Evolutionary conservation across 2,888 invertebrate genomes (phyloP).

Genomic region (Atethmia centrago): DNA sequence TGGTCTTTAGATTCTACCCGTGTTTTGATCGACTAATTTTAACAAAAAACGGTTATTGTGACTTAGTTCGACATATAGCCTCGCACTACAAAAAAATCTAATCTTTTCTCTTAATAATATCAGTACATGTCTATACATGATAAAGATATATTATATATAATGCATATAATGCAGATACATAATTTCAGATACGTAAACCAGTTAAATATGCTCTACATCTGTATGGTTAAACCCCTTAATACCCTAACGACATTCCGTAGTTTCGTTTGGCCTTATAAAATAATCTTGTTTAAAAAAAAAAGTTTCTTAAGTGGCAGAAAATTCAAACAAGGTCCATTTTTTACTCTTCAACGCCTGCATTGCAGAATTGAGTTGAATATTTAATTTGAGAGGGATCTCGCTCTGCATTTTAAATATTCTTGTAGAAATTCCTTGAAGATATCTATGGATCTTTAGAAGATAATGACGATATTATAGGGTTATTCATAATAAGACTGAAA

Average conservation of each 20-base stretch:
- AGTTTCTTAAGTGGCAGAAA: conserved; percentile 2
- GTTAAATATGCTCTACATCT: neutral
- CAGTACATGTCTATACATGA: too few relatives aligned
- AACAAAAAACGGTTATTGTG: too few relatives aligned
- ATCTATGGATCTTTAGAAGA: neutral
- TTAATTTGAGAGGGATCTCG: conserved; percentile 12
- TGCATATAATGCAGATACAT: too few relatives aligned
- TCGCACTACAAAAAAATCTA: too few relatives aligned
- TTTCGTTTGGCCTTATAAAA: neutral
- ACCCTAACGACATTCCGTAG: neutral
- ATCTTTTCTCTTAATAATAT: too few relatives aligned
- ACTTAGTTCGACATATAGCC: too few relatives aligned
- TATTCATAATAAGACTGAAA: neutral
- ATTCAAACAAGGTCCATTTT: conserved; percentile 28
- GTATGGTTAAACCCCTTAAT: too few relatives aligned
- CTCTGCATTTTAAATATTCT: conserved; percentile 13
- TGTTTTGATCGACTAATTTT: too few relatives aligned
- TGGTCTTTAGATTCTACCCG: too few relatives aligned
- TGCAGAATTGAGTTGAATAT: conserved; percentile 30
- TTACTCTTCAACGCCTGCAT: conserved; percentile 34
- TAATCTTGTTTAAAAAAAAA: neutral
- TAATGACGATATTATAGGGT: neutral
- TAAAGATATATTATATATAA: too few relatives aligned
- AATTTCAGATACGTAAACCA: too few relatives aligned
- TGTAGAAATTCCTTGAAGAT: neutral